These are phyloP conservation scores for Clistopyga incitator DNA, from an alignment of 2,888 invertebrate species.

Conservation along the genomic window DNA sequence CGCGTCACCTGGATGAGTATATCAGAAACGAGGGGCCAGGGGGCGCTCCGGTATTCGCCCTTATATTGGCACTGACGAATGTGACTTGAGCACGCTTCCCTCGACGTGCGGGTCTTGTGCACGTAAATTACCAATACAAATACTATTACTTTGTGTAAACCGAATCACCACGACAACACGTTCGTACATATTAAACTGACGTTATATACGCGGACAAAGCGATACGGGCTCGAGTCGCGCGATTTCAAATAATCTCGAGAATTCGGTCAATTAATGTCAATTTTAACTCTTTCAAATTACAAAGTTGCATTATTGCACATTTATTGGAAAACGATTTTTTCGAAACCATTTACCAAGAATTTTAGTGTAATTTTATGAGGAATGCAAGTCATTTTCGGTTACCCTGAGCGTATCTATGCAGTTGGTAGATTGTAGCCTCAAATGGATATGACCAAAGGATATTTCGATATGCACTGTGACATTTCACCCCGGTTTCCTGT, in stretches of 20 bases:
- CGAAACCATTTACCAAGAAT: too few relatives aligned
- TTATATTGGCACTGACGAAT: conserved; percentile 76
- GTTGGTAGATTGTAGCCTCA: neutral
- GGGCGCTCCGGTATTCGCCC: conserved; percentile 66
- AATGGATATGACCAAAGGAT: neutral
- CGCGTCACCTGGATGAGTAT: conserved; percentile 74
- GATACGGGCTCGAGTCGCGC: neutral
- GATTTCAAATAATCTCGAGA: neutral
- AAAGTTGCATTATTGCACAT: too few relatives aligned
- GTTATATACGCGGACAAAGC: neutral
- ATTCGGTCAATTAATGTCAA: neutral
- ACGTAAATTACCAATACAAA: conserved; percentile 57
- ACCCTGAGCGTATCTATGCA: too few relatives aligned
- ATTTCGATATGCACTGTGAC: neutral
- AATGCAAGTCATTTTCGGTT: too few relatives aligned
- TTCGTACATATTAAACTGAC: conserved; percentile 14
- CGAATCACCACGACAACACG: conserved; percentile 39
- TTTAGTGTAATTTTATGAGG: too few relatives aligned
- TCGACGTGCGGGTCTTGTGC: conserved; percentile 35
- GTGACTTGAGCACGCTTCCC: conserved; percentile 76
- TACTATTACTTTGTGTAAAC: conserved; percentile 39
- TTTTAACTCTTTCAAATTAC: too few relatives aligned
- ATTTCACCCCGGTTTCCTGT: neutral
- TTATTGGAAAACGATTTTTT: too few relatives aligned
- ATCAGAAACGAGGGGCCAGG: conserved; percentile 72